Conservation (phyloP, 2,113 vertebrate species). For the Bambusicola thoracicus region DNA sequence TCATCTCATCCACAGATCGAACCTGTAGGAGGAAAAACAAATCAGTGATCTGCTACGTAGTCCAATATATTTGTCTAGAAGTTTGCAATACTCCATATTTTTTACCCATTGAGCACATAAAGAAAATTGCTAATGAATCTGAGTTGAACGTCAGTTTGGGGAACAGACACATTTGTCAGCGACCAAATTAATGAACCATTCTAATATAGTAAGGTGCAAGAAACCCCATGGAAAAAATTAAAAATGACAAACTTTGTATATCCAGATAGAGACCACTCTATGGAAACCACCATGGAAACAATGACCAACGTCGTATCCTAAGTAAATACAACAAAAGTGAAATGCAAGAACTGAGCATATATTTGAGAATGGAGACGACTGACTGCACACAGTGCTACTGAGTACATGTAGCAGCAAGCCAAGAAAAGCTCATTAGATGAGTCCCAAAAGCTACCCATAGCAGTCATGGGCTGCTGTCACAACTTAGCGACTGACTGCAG, state of each 20-base stretch:
- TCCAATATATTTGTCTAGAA: neutral
- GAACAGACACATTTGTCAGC: neutral
- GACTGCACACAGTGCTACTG: neutral
- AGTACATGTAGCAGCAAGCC: neutral
- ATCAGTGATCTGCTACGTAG: neutral
- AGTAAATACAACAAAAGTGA: neutral
- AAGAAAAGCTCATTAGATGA: neutral
- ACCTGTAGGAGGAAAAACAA: conserved; percentile 75
- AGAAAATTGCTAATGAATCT: neutral
- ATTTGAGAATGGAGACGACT: neutral
- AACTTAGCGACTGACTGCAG: neutral
- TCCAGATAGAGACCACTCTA: neutral
- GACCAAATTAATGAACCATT: neutral
- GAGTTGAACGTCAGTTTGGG: neutral
- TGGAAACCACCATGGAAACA: neutral
- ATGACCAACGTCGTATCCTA: neutral
- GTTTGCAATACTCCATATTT: neutral
- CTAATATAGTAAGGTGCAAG: neutral
- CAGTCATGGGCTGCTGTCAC: neutral
- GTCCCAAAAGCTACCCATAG: neutral
- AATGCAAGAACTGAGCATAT: neutral
- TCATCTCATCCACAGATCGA: conserved; percentile 96
- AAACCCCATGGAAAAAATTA: neutral
- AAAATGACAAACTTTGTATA: neutral
- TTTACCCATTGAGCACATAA: neutral